Evolutionary conservation across 2,113 vertebrate species (phyloP), one percentile per base, ranked within the genome.

Genomic region (Xiphophorus couchianus): DNA sequence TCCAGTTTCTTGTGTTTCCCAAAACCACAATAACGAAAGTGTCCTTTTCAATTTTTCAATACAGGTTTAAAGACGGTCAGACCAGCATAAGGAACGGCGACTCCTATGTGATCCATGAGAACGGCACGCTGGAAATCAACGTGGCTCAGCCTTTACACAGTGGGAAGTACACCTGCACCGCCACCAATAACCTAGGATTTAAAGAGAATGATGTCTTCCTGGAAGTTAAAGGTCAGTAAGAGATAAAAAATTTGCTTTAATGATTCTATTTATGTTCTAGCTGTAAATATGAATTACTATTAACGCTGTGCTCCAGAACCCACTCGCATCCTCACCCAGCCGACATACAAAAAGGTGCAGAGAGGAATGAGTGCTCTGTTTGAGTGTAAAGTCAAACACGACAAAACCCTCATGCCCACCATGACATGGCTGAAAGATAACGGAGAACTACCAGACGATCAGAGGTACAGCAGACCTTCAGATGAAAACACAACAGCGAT

Each of bases 371-470:
- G 89, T 0, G 96, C 95, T 17, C 87, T 94, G 28, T 99, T 99
- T 81, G 96, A 98, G 84, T 99, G 98, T 87, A 94, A 93, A 91
- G 96, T 98, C 86, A 98, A 97, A 85, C 95, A 99, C 0, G 98
- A 99, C 88, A 91, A 91, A 3, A 94, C 95, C 0, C 95, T 99
- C 72, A 48, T 90, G 48, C 94, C 95, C 22, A 95, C 92, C 58
- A 83, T 98, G 91, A 93, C 68, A 0, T 99, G 98, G 98, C 94
- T 98, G 58, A 99, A 98, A 80, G 95, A 99, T 86, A 91, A 86
- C 1, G 82, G 83, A 75, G 96, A 96, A 35, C 89, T 99, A 70
- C 96, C 96, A 37, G 94, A 80, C 69, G 95, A 97, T 12, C 93
- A 94, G 83, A 96, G 97, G 97, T 98, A 94, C 48, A 13, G 2